Evolutionary conservation across 2,797 vertebrate genomes (phyloP).

Genomic region (Darevskia nairensis): DNA sequence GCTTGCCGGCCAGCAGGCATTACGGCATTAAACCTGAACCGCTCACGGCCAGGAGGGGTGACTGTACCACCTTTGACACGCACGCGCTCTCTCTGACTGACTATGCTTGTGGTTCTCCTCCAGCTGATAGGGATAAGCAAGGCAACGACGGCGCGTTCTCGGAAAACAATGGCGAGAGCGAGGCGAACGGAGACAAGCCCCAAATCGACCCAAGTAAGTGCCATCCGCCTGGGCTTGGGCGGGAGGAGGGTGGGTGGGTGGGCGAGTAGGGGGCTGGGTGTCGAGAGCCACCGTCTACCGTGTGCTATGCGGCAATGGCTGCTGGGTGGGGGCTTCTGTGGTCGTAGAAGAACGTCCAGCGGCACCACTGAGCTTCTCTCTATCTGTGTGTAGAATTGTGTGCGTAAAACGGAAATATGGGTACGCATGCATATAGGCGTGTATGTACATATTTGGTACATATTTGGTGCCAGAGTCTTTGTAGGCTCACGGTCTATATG

Average conservation of each 20-base stretch:
- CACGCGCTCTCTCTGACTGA: constrained; percentile 93
- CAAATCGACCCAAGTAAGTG: constrained; percentile 92
- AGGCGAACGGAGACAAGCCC: constrained; percentile 83
- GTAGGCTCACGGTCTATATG: not conserved
- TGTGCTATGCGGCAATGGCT: constrained; percentile 15
- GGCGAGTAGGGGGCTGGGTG: constrained; percentile 23
- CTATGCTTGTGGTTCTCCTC: constrained; percentile 88
- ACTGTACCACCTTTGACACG: constrained; percentile 93
- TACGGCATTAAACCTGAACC: constrained; percentile 97
- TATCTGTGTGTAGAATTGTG: no score
- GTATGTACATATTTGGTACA: no score
- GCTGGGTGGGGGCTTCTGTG: not conserved
- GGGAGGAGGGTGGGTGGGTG: constrained; percentile 36
- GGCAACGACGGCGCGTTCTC: constrained; percentile 84
- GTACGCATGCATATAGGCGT: no score
- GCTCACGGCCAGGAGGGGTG: constrained; percentile 86
- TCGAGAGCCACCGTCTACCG: not conserved
- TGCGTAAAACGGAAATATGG: no score
- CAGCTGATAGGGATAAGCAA: constrained; percentile 88
- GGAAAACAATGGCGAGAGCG: constrained; percentile 84
- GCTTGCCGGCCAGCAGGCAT: constrained; percentile 91
- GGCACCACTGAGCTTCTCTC: not conserved
- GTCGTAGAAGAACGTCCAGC: no score
- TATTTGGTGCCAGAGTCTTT: no score
- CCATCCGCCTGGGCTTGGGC: constrained; percentile 17